Base-by-base conservation (phyloP, 2,113 vertebrate genomes). In the Myrmophylax atrothorax region DNA sequence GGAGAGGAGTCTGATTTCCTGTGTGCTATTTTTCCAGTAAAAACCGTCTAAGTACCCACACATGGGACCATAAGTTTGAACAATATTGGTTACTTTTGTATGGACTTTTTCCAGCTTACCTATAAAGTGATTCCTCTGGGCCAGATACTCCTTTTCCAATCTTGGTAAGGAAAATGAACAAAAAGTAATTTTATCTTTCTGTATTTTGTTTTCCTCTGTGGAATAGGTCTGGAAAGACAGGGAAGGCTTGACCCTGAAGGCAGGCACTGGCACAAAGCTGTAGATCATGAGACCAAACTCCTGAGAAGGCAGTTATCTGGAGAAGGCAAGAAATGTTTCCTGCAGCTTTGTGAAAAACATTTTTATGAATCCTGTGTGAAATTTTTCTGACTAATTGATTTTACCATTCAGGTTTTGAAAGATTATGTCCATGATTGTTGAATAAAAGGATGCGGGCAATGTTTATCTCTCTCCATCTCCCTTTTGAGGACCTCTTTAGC, bases 121-220 rank as follows among this genome's bases (percentile, higher is more conserved):
- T 58, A 23, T 84, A 38, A 89, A 92, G 40, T 2, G 25, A 58
- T 62, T 93, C 55, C 58, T 96, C 35, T 90, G 59, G 73, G 76
- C 29, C 81, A 90, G 56, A 18, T 31, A 56, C 25, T 63, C 37
- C 24, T 10, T 75, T 84, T 91, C 67, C 42, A 95, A 18, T 67
- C 38, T 67, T 47, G 33, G 72, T 33, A 75, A 60, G 50, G 44
- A 88, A 87, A 93, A 84, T 88, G 55, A 95, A 87, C 12, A 86
- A 55, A 73, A 93, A 86, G 59, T 79, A 96, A 96, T 90, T 91
- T 77, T 63, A 24, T 85, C 58, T 69, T 83, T 52, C 53, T 87
- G 47, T 94, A 35, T 84, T 84, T 88, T 88, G n/a, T 84, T 92
- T 72, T 16, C 24, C 66, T 91, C 53, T 92, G 77, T 90, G 91